Percentiles rank a stretch among this genome's conserved stretches.
These are phyloP conservation scores for Catocala nupta DNA, from an alignment of 2,888 invertebrate species.

Conservation along the genomic window DNA sequence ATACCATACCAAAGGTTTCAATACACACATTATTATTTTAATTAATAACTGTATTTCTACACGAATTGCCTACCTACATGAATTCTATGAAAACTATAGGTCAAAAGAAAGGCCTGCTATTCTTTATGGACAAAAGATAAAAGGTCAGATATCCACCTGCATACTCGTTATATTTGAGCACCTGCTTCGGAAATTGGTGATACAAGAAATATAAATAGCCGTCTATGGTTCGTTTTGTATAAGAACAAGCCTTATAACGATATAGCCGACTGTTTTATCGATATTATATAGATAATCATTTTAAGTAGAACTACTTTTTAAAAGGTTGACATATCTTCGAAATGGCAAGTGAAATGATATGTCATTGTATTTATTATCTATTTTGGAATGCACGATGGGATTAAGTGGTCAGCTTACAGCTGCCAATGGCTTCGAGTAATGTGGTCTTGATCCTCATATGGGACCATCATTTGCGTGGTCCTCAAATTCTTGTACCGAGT, in stretches of 20 bases:
- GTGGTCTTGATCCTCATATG: no score
- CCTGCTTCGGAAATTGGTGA: conserved; percentile 26
- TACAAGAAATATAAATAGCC: background rate
- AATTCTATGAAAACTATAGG: background rate
- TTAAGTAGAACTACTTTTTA: background rate
- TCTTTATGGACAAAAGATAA: conserved; percentile 16
- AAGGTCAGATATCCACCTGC: conserved; percentile 37
- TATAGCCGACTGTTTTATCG: background rate
- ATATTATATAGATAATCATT: background rate
- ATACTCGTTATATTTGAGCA: conserved; percentile 8
- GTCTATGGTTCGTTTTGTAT: background rate
- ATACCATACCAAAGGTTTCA: background rate
- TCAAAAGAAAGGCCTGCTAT: conserved; percentile 21
- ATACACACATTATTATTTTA: no score
- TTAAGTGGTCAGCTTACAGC: no score
- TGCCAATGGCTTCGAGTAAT: no score
- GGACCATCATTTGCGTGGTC: no score
- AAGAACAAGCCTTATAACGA: background rate
- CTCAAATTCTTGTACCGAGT: no score
- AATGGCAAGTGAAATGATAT: background rate
- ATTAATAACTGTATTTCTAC: no score
- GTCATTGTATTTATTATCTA: background rate
- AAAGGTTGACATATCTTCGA: background rate
- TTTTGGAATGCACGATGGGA: no score
- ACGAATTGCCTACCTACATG: background rate